Percentiles rank a stretch among this genome's conserved stretches.
phyloP scores from a whole-genome alignment of 1,140 invertebrate species.

The Hyposmocoma kahamanoa region DNA sequence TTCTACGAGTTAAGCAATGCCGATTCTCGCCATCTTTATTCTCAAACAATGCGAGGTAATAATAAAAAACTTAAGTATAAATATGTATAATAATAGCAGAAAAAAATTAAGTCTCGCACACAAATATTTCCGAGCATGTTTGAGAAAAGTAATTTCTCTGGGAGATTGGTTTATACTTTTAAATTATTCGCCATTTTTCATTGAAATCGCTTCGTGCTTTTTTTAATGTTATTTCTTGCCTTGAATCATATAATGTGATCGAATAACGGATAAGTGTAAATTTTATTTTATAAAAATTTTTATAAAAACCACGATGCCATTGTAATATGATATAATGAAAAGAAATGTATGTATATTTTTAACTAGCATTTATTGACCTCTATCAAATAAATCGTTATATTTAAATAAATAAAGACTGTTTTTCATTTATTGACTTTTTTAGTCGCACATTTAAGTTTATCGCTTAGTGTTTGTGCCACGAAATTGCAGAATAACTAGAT shows the following conservation, averaged over 20 bases:
- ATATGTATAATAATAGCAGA: too few relatives aligned
- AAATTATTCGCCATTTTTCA: too few relatives aligned
- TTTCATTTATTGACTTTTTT: neutral
- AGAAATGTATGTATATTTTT: constrained; percentile 39
- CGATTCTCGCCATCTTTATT: too few relatives aligned
- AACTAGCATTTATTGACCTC: constrained; percentile 49
- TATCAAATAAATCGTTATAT: constrained; percentile 47
- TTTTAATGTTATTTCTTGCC: neutral
- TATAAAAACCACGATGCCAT: constrained; percentile 43
- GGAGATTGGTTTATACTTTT: constrained; percentile 40
- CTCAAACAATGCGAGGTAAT: too few relatives aligned
- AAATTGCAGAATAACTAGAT: too few relatives aligned
- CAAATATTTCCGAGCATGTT: neutral
- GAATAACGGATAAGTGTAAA: constrained; percentile 33
- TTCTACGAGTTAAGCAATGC: too few relatives aligned
- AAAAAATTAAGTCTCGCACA: too few relatives aligned
- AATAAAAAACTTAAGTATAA: too few relatives aligned
- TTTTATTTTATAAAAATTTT: constrained; percentile 29
- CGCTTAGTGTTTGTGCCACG: neutral
- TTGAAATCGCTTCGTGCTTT: neutral
- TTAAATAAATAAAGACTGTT: constrained; percentile 1
- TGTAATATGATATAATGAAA: constrained; percentile 28
- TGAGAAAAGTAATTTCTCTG: constrained; percentile 2
- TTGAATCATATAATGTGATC: constrained; percentile 26
- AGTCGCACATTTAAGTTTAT: neutral